These are phyloP conservation scores for Limnephilus marmoratus DNA, from an alignment of 2,888 invertebrate species.

Conservation along the genomic window DNA sequence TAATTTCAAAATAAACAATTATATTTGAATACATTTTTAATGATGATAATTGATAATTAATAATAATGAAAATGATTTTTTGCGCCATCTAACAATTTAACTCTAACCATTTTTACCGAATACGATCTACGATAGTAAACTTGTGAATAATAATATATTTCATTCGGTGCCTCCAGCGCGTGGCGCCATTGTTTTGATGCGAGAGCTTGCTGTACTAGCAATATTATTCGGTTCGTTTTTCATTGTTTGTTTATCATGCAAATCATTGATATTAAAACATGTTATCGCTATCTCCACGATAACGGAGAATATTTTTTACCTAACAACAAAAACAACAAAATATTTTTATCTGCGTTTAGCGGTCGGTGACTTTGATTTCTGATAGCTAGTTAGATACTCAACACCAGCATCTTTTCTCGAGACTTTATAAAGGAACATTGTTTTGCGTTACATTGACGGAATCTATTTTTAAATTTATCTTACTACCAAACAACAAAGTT, in stretches of 20 bases:
- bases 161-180: background rate
- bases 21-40: too few relatives aligned
- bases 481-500: background rate
- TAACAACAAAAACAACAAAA: background rate
- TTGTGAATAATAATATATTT: too few relatives aligned
- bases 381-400: background rate
- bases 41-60: too few relatives aligned
- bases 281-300: background rate
- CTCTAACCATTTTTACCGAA: background rate
- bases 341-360: background rate
- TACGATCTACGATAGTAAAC: background rate
- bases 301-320: background rate
- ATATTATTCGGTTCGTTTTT: background rate
- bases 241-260: background rate
- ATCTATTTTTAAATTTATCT: background rate
- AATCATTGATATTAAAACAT: background rate
- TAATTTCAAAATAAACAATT: too few relatives aligned
- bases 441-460: background rate
- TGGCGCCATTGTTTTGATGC: background rate
- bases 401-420: background rate
- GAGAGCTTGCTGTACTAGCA: background rate
- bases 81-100: background rate
- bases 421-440: too few relatives aligned
- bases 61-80: too few relatives aligned
- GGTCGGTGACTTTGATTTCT: background rate